phyloP scores from a whole-genome alignment of 2,888 invertebrate species.

The Argynnis bischoffii region DNA sequence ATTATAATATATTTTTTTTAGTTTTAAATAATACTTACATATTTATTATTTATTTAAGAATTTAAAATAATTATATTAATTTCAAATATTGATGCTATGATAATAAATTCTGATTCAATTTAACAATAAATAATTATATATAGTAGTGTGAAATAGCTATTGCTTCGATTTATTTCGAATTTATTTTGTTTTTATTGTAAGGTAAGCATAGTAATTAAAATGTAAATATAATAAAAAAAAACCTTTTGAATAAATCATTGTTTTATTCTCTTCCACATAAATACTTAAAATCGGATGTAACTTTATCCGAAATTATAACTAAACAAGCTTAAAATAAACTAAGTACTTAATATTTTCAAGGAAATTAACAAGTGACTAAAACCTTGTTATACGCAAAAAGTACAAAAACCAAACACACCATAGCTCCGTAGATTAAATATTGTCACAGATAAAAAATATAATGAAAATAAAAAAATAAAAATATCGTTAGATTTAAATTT shows the following conservation, averaged over 20 bases:
- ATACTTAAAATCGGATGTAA: conserved; percentile 69
- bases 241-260: conserved; percentile 66
- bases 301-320: conserved; percentile 54
- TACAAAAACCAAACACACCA: conserved; percentile 23
- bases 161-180: too few relatives aligned
- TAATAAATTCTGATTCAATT: too few relatives aligned
- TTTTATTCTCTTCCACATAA: conserved; percentile 77
- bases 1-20: too few relatives aligned
- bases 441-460: conserved; percentile 7
- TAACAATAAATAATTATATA: too few relatives aligned
- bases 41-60: too few relatives aligned
- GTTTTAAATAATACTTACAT: too few relatives aligned
- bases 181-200: background rate
- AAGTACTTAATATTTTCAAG: conserved; percentile 61
- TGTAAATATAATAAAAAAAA: conserved; percentile 45
- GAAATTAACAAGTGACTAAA: conserved; percentile 71
- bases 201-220: background rate
- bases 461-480: conserved; percentile 6
- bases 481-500: too few relatives aligned
- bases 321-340: conserved; percentile 60
- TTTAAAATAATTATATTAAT: too few relatives aligned
- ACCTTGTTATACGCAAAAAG: conserved; percentile 54
- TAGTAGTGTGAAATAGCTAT: too few relatives aligned
- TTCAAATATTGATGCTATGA: too few relatives aligned
- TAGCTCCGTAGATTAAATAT: conserved; percentile 16